Percentiles rank a stretch among this genome's conserved stretches.
These are phyloP conservation scores for Stenurella melanura DNA, from an alignment of 2,888 invertebrate genomes.

Conservation along the genomic window DNA sequence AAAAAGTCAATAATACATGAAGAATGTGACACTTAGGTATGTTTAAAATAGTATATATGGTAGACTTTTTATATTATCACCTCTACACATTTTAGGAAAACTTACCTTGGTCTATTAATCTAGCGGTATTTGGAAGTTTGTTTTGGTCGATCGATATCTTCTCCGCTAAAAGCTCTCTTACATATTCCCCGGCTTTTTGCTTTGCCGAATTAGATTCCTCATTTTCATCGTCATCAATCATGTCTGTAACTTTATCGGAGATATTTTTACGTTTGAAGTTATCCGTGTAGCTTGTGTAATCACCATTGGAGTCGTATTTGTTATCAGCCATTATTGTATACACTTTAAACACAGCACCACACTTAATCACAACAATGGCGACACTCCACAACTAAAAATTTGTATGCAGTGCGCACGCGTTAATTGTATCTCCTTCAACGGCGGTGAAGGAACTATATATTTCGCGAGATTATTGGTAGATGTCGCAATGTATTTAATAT, in stretches of 20 bases:
- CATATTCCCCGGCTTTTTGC: conserved; percentile 84
- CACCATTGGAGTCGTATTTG: conserved; percentile 71
- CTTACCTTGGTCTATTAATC: conserved; percentile 85
- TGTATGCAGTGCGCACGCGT: neutral
- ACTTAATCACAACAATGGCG: conserved; percentile 17
- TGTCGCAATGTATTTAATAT: neutral
- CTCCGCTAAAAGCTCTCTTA: conserved; percentile 79
- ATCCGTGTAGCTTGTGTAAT: conserved; percentile 66
- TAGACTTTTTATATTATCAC: no score
- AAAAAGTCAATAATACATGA: no score
- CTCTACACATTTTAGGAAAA: neutral
- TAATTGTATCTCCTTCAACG: neutral
- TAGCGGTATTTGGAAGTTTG: conserved; percentile 80
- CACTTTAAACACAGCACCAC: neutral
- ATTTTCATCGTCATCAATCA: conserved; percentile 50
- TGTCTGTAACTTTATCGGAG: conserved; percentile 63
- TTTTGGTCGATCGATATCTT: conserved; percentile 62
- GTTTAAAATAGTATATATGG: no score
- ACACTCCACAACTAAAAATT: neutral
- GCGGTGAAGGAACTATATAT: neutral
- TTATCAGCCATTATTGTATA: conserved; percentile 64
- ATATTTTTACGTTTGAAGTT: conserved; percentile 69
- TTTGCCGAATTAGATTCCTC: conserved; percentile 56
- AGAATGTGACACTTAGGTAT: no score
- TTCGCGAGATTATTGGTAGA: neutral